Conservation (phyloP, 2,113 vertebrate genomes). For the Pogona vitticeps region DNA sequence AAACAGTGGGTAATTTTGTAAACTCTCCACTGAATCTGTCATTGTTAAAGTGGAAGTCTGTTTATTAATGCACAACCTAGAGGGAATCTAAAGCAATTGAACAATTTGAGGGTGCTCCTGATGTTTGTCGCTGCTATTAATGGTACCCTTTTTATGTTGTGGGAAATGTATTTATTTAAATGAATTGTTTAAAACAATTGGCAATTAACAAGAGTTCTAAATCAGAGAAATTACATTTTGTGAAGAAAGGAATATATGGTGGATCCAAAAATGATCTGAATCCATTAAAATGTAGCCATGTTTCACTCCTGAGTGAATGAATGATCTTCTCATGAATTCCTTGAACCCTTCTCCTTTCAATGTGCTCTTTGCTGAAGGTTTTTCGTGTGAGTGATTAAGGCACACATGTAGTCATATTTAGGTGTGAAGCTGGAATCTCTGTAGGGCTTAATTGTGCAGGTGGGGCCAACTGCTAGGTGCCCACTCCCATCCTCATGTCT, state of each 20-base stretch:
- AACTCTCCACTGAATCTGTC: slow-evolving; percentile 2
- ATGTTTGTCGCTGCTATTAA: slow-evolving; percentile 10
- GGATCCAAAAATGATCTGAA: not conserved
- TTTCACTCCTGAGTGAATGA: not conserved
- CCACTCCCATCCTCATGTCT: too few relatives aligned
- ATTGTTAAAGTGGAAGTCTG: slow-evolving; percentile 6
- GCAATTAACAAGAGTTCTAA: not conserved
- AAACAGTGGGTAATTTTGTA: slow-evolving; percentile 31
- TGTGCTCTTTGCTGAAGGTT: not conserved
- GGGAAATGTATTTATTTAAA: slow-evolving; percentile 2
- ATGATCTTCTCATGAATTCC: too few relatives aligned
- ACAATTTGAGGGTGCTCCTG: not conserved
- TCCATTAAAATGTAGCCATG: not conserved
- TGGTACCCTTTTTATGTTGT: not conserved
- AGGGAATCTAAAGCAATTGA: not conserved
- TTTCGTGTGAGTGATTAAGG: not conserved
- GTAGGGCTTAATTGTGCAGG: too few relatives aligned
- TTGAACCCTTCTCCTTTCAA: not conserved
- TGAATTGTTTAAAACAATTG: not conserved
- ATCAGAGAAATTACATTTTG: not conserved
- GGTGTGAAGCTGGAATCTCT: too few relatives aligned
- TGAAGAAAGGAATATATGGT: not conserved
- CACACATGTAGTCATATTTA: too few relatives aligned
- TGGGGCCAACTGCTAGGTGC: too few relatives aligned
- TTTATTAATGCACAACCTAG: slow-evolving; percentile 10